Conservation (phyloP, 2,797 vertebrate species). For the Ctenopoma kingsleyae region DNA sequence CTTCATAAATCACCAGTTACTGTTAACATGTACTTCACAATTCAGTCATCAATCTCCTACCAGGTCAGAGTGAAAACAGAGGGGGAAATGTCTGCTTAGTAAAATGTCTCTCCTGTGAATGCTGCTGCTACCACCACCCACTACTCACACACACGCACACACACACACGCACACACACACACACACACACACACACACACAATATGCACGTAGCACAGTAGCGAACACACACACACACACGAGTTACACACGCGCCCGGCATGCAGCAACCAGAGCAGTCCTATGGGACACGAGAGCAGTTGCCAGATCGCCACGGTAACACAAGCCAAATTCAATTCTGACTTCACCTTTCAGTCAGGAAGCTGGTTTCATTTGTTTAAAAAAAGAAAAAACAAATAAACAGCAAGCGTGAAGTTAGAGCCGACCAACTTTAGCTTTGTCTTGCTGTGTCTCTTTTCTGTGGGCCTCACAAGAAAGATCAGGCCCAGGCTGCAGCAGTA, state of each 20-base stretch:
- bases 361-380: constrained; percentile 73
- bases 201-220: constrained; percentile 2
- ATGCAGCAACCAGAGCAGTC: constrained; percentile 80
- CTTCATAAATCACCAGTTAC: constrained; percentile 95
- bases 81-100: constrained; percentile 88
- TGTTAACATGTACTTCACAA: constrained; percentile 94
- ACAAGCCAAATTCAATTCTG: constrained; percentile 84
- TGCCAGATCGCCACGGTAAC: constrained; percentile 85
- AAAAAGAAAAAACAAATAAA: constrained; percentile 82
- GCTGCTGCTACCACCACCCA: constrained; percentile 67
- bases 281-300: constrained; percentile 73
- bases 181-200: constrained; percentile 42
- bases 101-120: constrained; percentile 84
- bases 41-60: constrained; percentile 93
- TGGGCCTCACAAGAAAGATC: constrained; percentile 60
- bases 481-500: constrained; percentile 58
- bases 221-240: constrained; percentile 42
- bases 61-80: constrained; percentile 88
- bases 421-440: constrained; percentile 63
- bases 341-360: constrained; percentile 83
- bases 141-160: constrained; percentile 60
- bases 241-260: constrained; percentile 75
- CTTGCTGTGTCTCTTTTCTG: constrained; percentile 18
- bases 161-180: constrained; percentile 48
- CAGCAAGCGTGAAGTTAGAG: constrained; percentile 67